Evolutionary conservation across 1,140 invertebrate genomes (phyloP).

Genomic region (Aphelinus certus): DNA sequence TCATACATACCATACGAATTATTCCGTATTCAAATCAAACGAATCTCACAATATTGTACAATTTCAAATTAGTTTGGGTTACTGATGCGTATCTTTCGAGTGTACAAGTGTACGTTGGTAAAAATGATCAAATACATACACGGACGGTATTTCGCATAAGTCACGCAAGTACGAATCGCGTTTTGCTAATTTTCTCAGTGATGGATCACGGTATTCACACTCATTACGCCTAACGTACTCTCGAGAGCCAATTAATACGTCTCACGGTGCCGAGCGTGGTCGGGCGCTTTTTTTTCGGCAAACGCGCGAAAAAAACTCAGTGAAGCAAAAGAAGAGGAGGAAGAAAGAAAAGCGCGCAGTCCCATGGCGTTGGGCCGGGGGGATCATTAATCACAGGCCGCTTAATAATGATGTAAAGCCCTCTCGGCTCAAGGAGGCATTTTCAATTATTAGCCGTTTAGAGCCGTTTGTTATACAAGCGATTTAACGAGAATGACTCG

Average conservation of each 20-base stretch:
- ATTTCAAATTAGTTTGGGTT: too few species aligned
- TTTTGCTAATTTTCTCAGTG: too few species aligned
- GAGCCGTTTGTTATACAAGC: slow-evolving; percentile 41
- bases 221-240: not conserved
- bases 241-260: slow-evolving; percentile 23
- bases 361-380: not conserved
- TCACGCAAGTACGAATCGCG: too few species aligned
- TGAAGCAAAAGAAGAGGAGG: not conserved
- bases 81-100: too few species aligned
- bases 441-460: slow-evolving; percentile 44
- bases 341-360: slow-evolving; percentile 25
- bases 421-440: slow-evolving; percentile 31
- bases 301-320: not conserved
- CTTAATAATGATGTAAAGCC: slow-evolving; percentile 40
- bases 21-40: too few species aligned
- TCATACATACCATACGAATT: too few species aligned
- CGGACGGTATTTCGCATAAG: too few species aligned
- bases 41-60: too few species aligned
- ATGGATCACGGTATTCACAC: too few species aligned
- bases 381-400: slow-evolving; percentile 38
- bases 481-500: slow-evolving; percentile 40
- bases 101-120: too few species aligned
- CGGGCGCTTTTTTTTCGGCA: not conserved
- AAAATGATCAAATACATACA: too few species aligned
- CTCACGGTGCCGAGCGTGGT: not conserved